These are phyloP conservation scores for Nycticryphes semicollaris DNA, from an alignment of 2,113 vertebrate genomes.

Conservation along the genomic window DNA sequence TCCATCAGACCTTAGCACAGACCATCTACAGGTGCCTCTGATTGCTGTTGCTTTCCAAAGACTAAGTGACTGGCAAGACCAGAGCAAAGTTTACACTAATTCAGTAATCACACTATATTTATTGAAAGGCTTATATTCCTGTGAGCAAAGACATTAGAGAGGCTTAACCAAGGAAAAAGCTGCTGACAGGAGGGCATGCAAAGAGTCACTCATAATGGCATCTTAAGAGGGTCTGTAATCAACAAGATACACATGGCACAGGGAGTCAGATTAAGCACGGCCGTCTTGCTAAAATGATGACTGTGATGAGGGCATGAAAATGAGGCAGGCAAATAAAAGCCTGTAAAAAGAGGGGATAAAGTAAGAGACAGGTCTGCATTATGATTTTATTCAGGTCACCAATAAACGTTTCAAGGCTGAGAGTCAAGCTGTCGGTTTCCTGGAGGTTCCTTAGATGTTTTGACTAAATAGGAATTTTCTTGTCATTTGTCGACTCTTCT, in stretches of 20 bases:
- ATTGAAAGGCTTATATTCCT: constrained; percentile 53
- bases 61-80: background rate
- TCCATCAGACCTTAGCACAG: background rate
- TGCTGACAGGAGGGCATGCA: constrained; percentile 57
- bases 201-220: constrained; percentile 58
- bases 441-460: background rate
- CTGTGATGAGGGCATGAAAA: constrained; percentile 31
- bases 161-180: constrained; percentile 62
- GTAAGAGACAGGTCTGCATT: constrained; percentile 10
- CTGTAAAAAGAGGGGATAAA: background rate
- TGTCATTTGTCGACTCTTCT: background rate
- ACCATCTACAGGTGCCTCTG: background rate
- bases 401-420: constrained; percentile 8
- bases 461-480: constrained; percentile 24
- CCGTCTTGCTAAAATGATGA: constrained; percentile 15
- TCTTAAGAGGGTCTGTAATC: constrained; percentile 69
- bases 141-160: constrained; percentile 53
- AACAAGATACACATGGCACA: constrained; percentile 45
- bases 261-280: constrained; percentile 53
- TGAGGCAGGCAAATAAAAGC: constrained; percentile 49
- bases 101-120: constrained; percentile 49
- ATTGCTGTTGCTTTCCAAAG: background rate
- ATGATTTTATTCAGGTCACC: constrained; percentile 41
- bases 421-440: constrained; percentile 13
- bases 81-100: constrained; percentile 60